A percentile compares a stretch with the other conserved stretches of the same genome.
These are phyloP conservation scores for Channa striata DNA, from an alignment of 2,797 vertebrate genomes.

Conservation along the genomic window DNA sequence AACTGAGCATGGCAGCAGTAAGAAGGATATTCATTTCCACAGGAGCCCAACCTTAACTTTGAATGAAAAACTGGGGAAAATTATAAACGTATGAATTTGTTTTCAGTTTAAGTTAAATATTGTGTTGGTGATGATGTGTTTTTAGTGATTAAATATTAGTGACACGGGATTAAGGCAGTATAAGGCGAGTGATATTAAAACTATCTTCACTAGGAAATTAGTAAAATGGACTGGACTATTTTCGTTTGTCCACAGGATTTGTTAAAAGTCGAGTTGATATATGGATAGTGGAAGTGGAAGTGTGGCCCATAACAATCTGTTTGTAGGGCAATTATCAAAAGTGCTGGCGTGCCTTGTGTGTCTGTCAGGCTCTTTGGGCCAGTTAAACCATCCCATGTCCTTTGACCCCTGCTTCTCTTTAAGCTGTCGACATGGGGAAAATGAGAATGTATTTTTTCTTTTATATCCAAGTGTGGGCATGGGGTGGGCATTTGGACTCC, in stretches of 20 bases:
- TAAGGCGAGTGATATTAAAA: no score
- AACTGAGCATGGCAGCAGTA: conserved; percentile 78
- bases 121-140: not conserved
- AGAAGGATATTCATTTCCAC: conserved; percentile 61
- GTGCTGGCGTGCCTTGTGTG: not conserved
- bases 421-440: not conserved
- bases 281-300: no score
- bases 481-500: conserved; percentile 86
- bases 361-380: not conserved
- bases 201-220: no score
- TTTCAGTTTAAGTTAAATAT: not conserved
- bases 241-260: no score
- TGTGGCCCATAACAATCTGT: no score
- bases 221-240: no score
- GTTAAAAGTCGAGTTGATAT: no score
- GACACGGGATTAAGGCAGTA: no score
- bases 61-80: not conserved
- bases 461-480: not conserved
- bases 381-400: conserved; percentile 9
- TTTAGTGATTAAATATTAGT: not conserved
- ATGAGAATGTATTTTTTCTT: conserved; percentile 36
- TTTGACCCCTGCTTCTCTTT: conserved; percentile 2
- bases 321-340: not conserved
- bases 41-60: conserved; percentile 35
- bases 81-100: not conserved